phyloP scores from a whole-genome alignment of 2,888 invertebrate species.

The Pachycephus smyrnensis region DNA sequence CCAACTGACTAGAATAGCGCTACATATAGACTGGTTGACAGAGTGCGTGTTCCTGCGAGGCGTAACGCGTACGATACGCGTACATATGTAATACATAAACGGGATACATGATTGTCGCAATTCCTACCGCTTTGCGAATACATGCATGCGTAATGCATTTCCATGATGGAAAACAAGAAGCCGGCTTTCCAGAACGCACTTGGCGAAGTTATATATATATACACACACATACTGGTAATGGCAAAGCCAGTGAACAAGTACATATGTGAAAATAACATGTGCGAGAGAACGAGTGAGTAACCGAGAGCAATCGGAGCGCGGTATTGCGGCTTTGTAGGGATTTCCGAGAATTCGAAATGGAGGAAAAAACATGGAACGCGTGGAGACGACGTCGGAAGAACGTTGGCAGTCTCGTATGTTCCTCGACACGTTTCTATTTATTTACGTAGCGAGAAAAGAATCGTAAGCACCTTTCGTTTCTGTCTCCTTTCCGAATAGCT shows the following conservation, averaged over 20 bases:
- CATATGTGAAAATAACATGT: too few relatives aligned
- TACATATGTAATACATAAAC: neutral
- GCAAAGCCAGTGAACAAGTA: too few relatives aligned
- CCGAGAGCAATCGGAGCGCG: neutral
- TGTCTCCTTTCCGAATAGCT: neutral
- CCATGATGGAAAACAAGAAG: neutral
- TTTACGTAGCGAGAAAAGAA: neutral
- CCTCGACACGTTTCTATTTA: neutral
- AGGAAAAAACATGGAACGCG: neutral
- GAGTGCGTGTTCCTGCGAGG: neutral
- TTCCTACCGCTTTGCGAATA: neutral
- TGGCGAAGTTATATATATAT: neutral
- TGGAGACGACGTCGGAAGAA: neutral
- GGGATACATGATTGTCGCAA: neutral
- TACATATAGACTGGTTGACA: neutral
- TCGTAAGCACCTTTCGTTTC: neutral
- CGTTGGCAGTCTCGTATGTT: neutral
- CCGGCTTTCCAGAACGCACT: neutral
- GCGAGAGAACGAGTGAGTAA: too few relatives aligned
- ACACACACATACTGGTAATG: neutral
- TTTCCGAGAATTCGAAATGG: neutral
- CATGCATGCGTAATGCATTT: neutral
- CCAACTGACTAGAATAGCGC: neutral
- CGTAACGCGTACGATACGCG: neutral
- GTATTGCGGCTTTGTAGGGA: neutral